Conservation (phyloP, 35 echinoderm and acorn worm species). For the Apostichopus japonicus region DNA sequence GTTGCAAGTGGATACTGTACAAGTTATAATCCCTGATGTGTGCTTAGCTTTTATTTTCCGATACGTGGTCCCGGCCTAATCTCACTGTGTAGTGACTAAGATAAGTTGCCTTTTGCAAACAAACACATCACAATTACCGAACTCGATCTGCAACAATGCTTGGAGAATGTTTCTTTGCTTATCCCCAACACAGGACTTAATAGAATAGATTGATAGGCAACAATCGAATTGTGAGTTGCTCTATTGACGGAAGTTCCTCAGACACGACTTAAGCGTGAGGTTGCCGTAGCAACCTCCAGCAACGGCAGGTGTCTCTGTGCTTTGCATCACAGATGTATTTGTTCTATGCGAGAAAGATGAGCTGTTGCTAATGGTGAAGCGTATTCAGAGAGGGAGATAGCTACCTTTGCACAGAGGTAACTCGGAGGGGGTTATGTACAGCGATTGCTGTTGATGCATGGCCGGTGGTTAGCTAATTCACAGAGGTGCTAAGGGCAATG, state of each 20-base stretch:
- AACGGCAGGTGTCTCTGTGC: not conserved
- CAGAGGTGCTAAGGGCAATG: not conserved
- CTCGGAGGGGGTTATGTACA: not conserved
- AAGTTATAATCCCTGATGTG: too few relatives aligned
- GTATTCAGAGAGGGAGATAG: not conserved
- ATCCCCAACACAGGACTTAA: not conserved
- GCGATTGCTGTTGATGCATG: not conserved
- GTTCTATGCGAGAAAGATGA: not conserved
- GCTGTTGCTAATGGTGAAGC: not conserved
- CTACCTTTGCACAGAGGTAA: not conserved
- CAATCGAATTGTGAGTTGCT: not conserved
- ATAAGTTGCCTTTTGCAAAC: too few relatives aligned
- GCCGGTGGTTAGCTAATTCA: not conserved
- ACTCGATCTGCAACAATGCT: too few relatives aligned
- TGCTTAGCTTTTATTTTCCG: too few relatives aligned
- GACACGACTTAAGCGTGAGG: not conserved
- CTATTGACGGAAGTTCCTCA: not conserved
- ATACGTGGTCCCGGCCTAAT: too few relatives aligned
- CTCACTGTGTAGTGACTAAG: too few relatives aligned
- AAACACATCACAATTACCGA: too few relatives aligned
- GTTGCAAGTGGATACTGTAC: too few relatives aligned
- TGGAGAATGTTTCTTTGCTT: not conserved
- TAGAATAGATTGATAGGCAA: not conserved
- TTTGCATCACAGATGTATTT: not conserved
- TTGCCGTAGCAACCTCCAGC: slow-evolving; percentile 5